phyloP scores from a whole-genome alignment of 1,140 invertebrate genomes.

The Rhagoletis zephyria region DNA sequence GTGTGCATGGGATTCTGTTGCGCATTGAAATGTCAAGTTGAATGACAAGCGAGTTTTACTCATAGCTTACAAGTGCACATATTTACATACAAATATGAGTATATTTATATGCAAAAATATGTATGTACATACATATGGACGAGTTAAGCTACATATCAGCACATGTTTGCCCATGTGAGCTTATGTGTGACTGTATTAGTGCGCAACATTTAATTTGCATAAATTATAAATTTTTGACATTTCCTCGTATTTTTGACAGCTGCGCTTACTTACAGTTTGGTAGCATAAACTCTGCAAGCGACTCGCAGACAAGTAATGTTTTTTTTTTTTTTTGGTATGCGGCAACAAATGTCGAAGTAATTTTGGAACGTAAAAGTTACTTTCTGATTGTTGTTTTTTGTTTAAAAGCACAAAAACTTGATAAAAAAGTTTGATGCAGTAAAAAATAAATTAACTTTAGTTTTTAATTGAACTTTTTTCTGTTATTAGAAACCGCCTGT shows the following conservation, averaged over 20 bases:
- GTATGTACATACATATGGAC: not conserved
- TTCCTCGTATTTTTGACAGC: slow-evolving; percentile 53
- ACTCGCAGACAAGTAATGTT: not conserved
- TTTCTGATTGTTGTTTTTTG: not conserved
- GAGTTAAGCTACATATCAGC: slow-evolving; percentile 18
- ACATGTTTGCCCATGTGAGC: not conserved
- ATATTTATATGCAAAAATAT: not conserved
- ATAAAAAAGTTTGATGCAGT: not conserved
- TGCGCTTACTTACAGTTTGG: slow-evolving; percentile 19
- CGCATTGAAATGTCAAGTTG: slow-evolving; percentile 57
- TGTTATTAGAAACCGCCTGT: no score
- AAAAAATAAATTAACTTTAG: not conserved
- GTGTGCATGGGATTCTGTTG: not conserved
- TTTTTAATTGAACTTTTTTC: slow-evolving; percentile 44
- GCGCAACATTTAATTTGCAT: slow-evolving; percentile 56
- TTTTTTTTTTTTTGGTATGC: not conserved
- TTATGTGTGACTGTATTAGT: slow-evolving; percentile 6
- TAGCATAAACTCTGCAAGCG: not conserved
- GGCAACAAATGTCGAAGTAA: slow-evolving; percentile 46
- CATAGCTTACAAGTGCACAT: not conserved
- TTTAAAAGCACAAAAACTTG: not conserved
- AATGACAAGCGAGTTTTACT: slow-evolving; percentile 51
- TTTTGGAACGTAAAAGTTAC: slow-evolving; percentile 37
- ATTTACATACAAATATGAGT: not conserved
- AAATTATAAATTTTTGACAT: slow-evolving; percentile 57